These are phyloP conservation scores for Halcyon malimbica DNA, from an alignment of 2,113 vertebrate species.

Conservation along the genomic window DNA sequence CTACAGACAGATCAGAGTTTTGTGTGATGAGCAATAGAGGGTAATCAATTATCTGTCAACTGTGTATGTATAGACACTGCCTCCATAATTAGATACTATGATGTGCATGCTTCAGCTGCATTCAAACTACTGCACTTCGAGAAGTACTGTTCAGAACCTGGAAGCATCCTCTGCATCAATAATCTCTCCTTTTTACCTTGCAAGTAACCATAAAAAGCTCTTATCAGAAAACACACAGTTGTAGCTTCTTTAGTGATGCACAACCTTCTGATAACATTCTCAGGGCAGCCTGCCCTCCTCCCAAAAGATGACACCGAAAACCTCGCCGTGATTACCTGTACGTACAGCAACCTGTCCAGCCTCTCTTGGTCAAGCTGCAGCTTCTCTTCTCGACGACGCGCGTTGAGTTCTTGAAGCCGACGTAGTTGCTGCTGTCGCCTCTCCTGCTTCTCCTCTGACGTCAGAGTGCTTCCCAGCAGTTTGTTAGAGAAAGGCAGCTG, in stretches of 20 bases:
- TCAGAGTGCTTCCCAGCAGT: conserved; percentile 83
- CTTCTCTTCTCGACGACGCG: conserved; percentile 90
- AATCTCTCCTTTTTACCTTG: neutral
- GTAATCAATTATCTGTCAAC: neutral
- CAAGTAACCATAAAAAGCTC: neutral
- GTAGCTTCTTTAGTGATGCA: neutral
- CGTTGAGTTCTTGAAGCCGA: conserved; percentile 92
- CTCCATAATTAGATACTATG: neutral
- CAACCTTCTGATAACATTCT: neutral
- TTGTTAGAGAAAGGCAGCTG: conserved; percentile 94
- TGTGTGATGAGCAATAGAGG: neutral
- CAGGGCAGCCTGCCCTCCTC: neutral
- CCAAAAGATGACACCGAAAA: fast-evolving
- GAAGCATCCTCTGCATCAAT: neutral
- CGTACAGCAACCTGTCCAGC: conserved; percentile 84
- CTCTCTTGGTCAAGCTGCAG: conserved; percentile 93
- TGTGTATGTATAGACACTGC: fast-evolving
- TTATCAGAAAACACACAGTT: neutral
- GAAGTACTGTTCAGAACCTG: neutral
- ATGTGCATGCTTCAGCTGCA: neutral
- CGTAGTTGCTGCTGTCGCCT: conserved; percentile 91
- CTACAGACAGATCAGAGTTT: conserved; percentile 51
- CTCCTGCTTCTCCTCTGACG: conserved; percentile 90
- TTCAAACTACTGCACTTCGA: neutral
- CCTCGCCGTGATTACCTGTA: conserved; percentile 79